Evolutionary conservation across 2,888 invertebrate species (phyloP).

Genomic region (Acronicta alni): DNA sequence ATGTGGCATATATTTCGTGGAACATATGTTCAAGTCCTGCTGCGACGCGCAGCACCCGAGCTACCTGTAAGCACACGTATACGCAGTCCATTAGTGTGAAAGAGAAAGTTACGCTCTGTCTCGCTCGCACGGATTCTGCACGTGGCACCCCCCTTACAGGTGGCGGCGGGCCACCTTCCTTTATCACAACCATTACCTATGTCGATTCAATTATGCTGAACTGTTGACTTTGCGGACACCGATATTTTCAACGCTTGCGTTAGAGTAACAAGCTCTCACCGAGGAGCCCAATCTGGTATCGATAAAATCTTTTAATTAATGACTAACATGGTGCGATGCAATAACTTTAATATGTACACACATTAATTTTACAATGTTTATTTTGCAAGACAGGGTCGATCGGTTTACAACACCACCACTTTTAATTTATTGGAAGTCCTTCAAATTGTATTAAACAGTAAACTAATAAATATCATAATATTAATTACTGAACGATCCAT

Average conservation of each 20-base stretch:
- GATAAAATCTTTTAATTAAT: constrained; percentile 72
- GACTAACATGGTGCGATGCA: constrained; percentile 26
- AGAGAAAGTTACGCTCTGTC: constrained; percentile 52
- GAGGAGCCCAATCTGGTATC: constrained; percentile 56
- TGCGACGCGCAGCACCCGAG: constrained; percentile 56
- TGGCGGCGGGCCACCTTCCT: constrained; percentile 60
- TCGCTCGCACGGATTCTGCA: constrained; percentile 59
- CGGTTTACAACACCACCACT: neutral
- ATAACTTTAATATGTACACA: constrained; percentile 32
- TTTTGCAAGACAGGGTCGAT: constrained; percentile 3
- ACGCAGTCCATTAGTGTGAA: constrained; percentile 65
- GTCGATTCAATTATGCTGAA: constrained; percentile 82
- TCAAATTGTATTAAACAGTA: neutral
- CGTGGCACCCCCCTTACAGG: constrained; percentile 67
- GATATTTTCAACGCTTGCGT: constrained; percentile 68
- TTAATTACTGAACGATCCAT: neutral
- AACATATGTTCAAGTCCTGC: constrained; percentile 64
- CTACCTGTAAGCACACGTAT: constrained; percentile 63
- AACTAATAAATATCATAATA: constrained; percentile 1
- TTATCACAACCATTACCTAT: constrained; percentile 72
- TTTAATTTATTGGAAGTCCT: constrained; percentile 5
- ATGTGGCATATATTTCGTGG: constrained; percentile 64
- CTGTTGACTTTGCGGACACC: constrained; percentile 77
- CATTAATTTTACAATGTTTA: constrained; percentile 41
- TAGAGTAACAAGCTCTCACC: constrained; percentile 51